Evolutionary conservation across 2,797 vertebrate genomes (phyloP), one percentile per base, ranked within the genome.

Genomic region (Hyperoplus lanceolatus): DNA sequence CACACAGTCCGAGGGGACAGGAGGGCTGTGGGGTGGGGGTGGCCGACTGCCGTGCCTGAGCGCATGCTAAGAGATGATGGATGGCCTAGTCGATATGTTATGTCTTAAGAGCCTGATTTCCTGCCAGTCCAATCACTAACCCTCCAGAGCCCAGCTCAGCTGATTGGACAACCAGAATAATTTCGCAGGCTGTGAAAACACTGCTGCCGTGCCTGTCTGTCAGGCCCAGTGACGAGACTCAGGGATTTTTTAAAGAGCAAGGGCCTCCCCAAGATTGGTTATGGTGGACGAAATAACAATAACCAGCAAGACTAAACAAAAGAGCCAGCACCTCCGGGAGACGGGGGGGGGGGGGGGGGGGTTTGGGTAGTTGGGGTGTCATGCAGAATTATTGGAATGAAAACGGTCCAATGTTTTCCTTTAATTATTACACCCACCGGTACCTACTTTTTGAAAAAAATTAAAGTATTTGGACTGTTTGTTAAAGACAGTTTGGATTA

Each of bases 41-140:
- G 89, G 89, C 87, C 90, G 91, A 93, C 96, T 96, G 93, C 96
- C 93, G 96, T 92, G 95, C 96, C 96, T 97, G 95, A 96, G 96
- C 90, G 88, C 95, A 96, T 95, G 97, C 97, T 98, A 97, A 96
- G 96, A 96, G 96, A 99, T 99, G 98, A 99, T 99, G 97, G 97
- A 99, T 99, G 97, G 97, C 96, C 97, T 96, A 97, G 96, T 97
- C 97, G 96, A 98, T 98, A 96, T 95, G 95, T 97, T 98, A 97
- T 97, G 97, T 99, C 98, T 97, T 97, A 97, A 97, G 97, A 99
- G 97, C 96, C 95, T 96, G 97, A 97, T 97, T 97, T 98, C 97
- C 97, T 98, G 97, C 97, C 97, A 98, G 96, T 97, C 97, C 96
- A 97, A 98, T 99, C 97, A 98, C 96, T 96, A 97, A 96, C 96